Conservation (phyloP, 1,140 invertebrate genomes). For the Centruroides vittatus region DNA sequence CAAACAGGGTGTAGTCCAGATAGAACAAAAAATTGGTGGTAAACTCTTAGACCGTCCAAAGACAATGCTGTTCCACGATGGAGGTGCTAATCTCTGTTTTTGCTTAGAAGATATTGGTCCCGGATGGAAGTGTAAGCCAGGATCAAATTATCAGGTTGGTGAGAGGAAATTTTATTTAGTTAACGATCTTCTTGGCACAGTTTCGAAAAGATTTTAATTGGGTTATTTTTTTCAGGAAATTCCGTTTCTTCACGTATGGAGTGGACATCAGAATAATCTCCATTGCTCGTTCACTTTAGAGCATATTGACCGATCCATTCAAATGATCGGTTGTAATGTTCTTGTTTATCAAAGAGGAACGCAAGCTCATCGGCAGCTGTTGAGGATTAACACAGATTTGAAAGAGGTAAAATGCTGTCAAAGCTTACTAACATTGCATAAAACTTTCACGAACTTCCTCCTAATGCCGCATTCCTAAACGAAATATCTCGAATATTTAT, state of each 20-base stretch:
- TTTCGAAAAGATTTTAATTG: background rate
- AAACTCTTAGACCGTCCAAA: conserved; percentile 74
- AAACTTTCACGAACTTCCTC: background rate
- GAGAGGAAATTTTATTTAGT: no score
- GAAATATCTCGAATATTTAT: background rate
- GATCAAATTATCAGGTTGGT: conserved; percentile 58
- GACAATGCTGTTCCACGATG: conserved; percentile 72
- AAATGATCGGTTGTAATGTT: conserved; percentile 29
- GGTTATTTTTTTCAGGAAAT: conserved; percentile 46
- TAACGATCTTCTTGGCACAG: background rate
- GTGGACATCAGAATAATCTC: conserved; percentile 63
- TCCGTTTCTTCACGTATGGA: conserved; percentile 83
- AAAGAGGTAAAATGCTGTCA: conserved; percentile 25
- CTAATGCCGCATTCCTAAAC: background rate
- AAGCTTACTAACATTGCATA: background rate
- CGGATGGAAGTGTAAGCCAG: conserved; percentile 72
- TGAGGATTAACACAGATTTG: conserved; percentile 35
- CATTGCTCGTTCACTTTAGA: conserved; percentile 79
- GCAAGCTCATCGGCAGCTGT: conserved; percentile 35
- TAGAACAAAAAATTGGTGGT: conserved; percentile 68
- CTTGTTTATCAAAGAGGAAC: conserved; percentile 37
- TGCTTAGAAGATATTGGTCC: conserved; percentile 67
- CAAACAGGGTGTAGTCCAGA: conserved; percentile 37
- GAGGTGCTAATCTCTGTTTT: conserved; percentile 69
- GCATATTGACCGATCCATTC: conserved; percentile 25